These are phyloP conservation scores for Apoderus coryli DNA, from an alignment of 2,888 invertebrate species.

Conservation along the genomic window DNA sequence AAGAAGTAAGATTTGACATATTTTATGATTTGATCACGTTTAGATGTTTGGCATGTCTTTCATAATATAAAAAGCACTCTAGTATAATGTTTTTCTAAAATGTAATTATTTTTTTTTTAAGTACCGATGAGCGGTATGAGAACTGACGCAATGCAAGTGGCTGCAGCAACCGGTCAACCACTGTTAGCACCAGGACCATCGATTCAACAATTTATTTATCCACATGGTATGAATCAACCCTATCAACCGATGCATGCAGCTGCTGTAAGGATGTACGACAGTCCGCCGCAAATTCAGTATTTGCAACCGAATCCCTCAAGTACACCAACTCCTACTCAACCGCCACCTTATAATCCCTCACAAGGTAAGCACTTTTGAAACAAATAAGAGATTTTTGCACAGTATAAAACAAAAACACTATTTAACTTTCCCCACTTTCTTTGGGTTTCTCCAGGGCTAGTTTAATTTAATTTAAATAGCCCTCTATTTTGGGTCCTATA, in stretches of 20 bases:
- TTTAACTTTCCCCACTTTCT: too few species aligned
- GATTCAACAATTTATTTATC: conserved; percentile 38
- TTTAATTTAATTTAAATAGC: too few species aligned
- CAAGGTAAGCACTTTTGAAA: too few species aligned
- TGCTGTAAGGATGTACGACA: conserved; percentile 48
- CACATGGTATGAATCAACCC: conserved; percentile 27
- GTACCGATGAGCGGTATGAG: conserved; percentile 36
- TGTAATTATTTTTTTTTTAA: conserved; percentile 21
- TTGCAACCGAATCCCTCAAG: conserved; percentile 35
- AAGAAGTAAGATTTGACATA: conserved; percentile 26
- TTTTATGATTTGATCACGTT: too few species aligned
- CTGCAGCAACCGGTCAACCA: conserved; percentile 71
- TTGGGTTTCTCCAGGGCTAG: too few species aligned
- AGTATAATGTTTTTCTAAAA: background rate
- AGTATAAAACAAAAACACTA: too few species aligned
- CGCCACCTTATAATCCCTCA: conserved; percentile 25
- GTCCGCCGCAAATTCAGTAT: conserved; percentile 28
- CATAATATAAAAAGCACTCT: too few species aligned
- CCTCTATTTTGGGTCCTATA: too few species aligned
- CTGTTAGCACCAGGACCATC: conserved; percentile 68
- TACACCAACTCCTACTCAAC: conserved; percentile 33
- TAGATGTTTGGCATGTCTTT: too few species aligned
- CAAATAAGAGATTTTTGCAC: too few species aligned
- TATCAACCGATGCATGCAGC: conserved; percentile 30
- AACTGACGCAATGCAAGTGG: conserved; percentile 61